Base-by-base conservation (phyloP, 2,888 invertebrate species). In the Abscondita cerata region DNA sequence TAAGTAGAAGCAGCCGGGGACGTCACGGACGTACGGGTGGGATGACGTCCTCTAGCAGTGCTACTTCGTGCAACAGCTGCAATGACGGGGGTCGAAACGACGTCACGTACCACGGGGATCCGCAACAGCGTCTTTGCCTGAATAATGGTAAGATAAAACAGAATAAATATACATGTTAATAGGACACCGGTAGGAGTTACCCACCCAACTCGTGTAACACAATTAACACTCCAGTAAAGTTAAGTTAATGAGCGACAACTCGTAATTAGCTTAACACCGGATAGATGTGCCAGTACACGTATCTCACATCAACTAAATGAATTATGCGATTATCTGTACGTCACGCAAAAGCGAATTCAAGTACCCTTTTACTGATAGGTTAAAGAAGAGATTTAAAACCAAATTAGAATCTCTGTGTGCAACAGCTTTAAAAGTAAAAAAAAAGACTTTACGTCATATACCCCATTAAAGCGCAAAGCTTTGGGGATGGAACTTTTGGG, bases 21-120 rank as follows among this genome's bases (percentile, higher is more conserved):
- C 71, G 81, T 67, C 77, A 82, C 70, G 79, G 84, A 5, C 69
- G 78, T 53, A 72, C 79, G 20, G 81, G 83, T 60, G 84, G 84
- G 40, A 85, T 85, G 84, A 85, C 85, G 44, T 84, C 84, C 57
- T 84, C 84, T 52, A 84, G 84, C 72, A 85, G 84, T 73, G 81
- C 83, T 16, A 84, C 83, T 47, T 83, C 83, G 51, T 81, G 80
- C 68, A 81, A 81, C 68, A 81, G 81, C 70, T 80, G 80, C 66
- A 74, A 74, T 38, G 80, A 80, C 56, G 71, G 72, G 40, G 68
- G 63, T 40, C 69, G 72, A 36, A 71, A 68, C 59, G 80, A 80
- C 48, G 75, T 80, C 38, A 70, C 74, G 15, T 80, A 76, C 63
- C 80, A 80, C 65, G 72, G 71, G 8, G 80, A 80, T 50, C 72